Conservation (phyloP, 2,113 vertebrate species). For the Tympanuchus pallidicinctus region DNA sequence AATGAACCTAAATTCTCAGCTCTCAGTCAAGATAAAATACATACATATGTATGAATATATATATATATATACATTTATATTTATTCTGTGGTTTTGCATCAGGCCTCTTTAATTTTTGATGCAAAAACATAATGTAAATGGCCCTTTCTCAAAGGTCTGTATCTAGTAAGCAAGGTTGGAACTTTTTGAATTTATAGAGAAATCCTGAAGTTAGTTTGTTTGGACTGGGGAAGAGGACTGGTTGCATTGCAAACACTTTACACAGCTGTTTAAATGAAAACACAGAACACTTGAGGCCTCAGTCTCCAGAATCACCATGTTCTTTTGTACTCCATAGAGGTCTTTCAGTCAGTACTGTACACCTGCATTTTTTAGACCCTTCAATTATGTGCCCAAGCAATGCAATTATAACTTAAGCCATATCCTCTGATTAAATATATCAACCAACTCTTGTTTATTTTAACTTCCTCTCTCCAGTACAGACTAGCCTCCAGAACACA, state of each 20-base stretch:
- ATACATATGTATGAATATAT: background rate
- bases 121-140: background rate
- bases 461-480: conserved; percentile 62
- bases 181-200: background rate
- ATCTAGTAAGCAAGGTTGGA: background rate
- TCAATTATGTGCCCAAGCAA: conserved; percentile 72
- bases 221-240: background rate
- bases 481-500: conserved; percentile 31
- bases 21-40: background rate
- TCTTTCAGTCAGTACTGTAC: conserved; percentile 57
- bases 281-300: conserved; percentile 60
- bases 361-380: conserved; percentile 70
- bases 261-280: conserved; percentile 66
- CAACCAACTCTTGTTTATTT: conserved; percentile 71
- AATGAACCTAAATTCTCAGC: conserved; percentile 15
- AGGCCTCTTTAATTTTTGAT: background rate
- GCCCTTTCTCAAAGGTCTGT: background rate
- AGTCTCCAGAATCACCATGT: conserved; percentile 48
- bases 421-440: conserved; percentile 69
- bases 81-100: background rate
- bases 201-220: background rate
- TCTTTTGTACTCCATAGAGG: conserved; percentile 66
- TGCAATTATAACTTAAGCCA: conserved; percentile 71
- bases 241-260: background rate
- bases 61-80: background rate